phyloP scores from a whole-genome alignment of 2,888 invertebrate genomes.

The Aethes cnicana region DNA sequence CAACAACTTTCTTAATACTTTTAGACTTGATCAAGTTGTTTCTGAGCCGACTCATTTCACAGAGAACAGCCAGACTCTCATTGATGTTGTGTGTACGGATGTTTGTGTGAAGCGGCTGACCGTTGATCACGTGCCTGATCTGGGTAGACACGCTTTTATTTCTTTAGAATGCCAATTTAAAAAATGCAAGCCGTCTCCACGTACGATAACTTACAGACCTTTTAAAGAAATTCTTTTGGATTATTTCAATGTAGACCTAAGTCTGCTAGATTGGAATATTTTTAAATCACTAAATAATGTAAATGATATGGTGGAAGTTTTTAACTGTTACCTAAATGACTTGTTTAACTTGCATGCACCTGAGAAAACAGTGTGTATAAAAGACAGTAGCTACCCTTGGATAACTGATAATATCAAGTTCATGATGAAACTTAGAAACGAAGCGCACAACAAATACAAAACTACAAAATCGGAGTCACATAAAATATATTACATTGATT shows the following conservation, averaged over 20 bases:
- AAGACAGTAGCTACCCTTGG: conserved; percentile 5
- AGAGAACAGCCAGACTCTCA: background rate
- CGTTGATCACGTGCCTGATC: background rate
- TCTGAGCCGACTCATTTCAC: too few relatives aligned
- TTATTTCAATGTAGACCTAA: background rate
- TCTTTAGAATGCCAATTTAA: background rate
- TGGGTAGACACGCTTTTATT: background rate
- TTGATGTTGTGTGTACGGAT: background rate
- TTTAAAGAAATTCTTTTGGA: background rate
- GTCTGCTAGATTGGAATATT: background rate
- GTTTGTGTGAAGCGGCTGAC: background rate
- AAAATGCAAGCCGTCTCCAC: background rate
- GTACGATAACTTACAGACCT: background rate
- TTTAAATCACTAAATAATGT: background rate
- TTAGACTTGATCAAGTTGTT: too few relatives aligned
- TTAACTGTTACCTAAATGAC: background rate
- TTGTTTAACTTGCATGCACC: background rate
- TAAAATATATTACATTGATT: conserved; percentile 20
- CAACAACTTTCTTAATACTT: too few relatives aligned
- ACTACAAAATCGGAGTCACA: conserved; percentile 10
- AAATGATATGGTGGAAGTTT: background rate
- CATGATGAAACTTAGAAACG: conserved; percentile 25
- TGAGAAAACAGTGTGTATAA: background rate
- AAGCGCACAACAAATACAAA: conserved; percentile 1
- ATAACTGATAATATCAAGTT: conserved; percentile 16